Percentiles rank a stretch among this genome's conserved stretches.
Evolutionary conservation across 1,140 invertebrate genomes (phyloP).

Genomic region (Euglossa dilemma): DNA sequence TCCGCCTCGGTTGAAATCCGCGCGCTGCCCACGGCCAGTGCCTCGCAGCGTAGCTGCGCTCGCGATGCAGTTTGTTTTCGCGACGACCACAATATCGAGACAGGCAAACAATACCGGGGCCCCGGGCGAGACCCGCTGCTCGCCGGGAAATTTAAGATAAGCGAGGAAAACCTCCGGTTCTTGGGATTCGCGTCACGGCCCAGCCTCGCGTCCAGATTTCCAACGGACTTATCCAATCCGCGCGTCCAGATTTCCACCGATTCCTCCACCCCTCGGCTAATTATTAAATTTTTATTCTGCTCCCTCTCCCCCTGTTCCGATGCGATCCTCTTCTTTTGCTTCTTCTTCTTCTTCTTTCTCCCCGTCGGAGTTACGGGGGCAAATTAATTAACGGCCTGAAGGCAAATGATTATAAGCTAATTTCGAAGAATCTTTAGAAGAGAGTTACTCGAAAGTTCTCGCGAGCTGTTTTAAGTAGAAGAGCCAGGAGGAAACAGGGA

Average conservation of each 20-base stretch:
- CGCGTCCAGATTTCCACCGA: too few relatives aligned
- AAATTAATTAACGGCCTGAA: not conserved
- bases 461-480: not conserved
- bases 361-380: too few relatives aligned
- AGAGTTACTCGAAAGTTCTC: not conserved
- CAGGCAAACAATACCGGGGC: conserved; percentile 11
- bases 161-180: not conserved
- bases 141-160: not conserved
- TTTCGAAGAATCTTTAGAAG: not conserved
- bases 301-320: not conserved
- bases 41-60: not conserved
- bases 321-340: not conserved
- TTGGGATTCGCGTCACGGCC: not conserved
- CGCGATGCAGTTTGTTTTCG: conserved; percentile 29
- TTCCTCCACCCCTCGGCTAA: too few relatives aligned
- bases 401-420: not conserved
- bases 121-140: not conserved
- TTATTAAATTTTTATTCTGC: too few relatives aligned
- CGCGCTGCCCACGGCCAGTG: not conserved
- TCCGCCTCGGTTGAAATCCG: not conserved
- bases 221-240: not conserved
- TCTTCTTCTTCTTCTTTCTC: not conserved
- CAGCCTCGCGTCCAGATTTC: not conserved
- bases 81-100: conserved; percentile 8
- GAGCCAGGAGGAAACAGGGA: not conserved